These are phyloP conservation scores for Torymus tubicola DNA, from an alignment of 2,888 invertebrate genomes.

Conservation along the genomic window DNA sequence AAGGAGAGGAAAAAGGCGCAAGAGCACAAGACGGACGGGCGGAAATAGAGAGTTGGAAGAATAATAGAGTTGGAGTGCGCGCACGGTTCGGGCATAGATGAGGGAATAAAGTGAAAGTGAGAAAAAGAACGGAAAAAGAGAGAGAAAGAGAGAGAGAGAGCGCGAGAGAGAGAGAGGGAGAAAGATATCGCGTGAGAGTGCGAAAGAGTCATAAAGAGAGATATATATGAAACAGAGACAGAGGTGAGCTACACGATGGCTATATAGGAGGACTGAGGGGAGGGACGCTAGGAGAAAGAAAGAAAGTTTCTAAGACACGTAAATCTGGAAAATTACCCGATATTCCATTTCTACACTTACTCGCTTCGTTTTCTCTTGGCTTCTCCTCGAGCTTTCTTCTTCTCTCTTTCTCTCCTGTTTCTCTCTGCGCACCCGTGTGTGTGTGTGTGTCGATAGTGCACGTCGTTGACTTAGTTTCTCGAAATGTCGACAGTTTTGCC, in stretches of 20 bases:
- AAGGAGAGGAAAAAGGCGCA: background rate
- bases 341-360: conserved; percentile 46
- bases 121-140: background rate
- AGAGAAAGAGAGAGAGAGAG: background rate
- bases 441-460: conserved; percentile 10
- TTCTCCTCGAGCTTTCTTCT: background rate
- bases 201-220: conserved; percentile 44
- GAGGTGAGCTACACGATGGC: conserved; percentile 13
- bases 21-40: conserved; percentile 17
- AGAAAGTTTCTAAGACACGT: conserved; percentile 60
- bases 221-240: conserved; percentile 55
- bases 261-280: no score
- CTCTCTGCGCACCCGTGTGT: no score
- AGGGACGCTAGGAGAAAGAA: conserved; percentile 18
- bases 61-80: conserved; percentile 34
- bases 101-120: conserved; percentile 33
- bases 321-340: conserved; percentile 60
- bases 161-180: background rate
- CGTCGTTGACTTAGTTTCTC: conserved; percentile 1
- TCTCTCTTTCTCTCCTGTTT: no score
- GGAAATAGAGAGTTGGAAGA: conserved; percentile 46
- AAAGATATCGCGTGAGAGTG: conserved; percentile 40
- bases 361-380: conserved; percentile 31
- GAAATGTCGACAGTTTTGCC: background rate
- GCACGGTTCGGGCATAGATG: conserved; percentile 20